Conservation (phyloP, 2,113 vertebrate genomes). For the Oenanthe oenanthe region DNA sequence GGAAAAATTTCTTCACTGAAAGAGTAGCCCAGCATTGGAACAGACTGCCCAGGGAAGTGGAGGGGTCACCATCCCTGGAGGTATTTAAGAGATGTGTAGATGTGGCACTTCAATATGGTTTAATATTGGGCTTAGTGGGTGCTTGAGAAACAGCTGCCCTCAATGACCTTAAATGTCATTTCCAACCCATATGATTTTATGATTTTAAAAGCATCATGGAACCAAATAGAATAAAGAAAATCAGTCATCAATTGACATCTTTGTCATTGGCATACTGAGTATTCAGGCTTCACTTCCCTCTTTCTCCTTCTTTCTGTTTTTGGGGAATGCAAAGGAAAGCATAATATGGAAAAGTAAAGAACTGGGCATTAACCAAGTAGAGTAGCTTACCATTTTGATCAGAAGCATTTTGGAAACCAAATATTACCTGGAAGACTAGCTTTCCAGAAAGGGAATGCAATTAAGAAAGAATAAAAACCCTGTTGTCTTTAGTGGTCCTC, state of each 20-base stretch:
- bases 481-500: background rate
- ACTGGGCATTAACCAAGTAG: background rate
- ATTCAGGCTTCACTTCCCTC: background rate
- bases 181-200: background rate
- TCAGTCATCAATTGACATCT: background rate
- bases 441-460: conserved; percentile 2
- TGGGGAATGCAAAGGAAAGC: background rate
- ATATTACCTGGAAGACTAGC: background rate
- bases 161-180: background rate
- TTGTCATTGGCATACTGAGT: background rate
- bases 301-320: rapidly evolving
- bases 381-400: background rate
- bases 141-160: background rate
- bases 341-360: background rate
- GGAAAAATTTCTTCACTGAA: background rate
- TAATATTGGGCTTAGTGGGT: background rate
- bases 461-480: background rate
- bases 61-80: background rate
- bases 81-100: background rate
- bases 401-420: background rate
- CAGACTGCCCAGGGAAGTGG: background rate
- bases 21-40: background rate
- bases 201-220: background rate
- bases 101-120: background rate
- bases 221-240: background rate